Percentiles rank a stretch among this genome's conserved stretches.
Evolutionary conservation across 2,797 vertebrate genomes (phyloP).

Genomic region (Hippoglossus hippoglossus): DNA sequence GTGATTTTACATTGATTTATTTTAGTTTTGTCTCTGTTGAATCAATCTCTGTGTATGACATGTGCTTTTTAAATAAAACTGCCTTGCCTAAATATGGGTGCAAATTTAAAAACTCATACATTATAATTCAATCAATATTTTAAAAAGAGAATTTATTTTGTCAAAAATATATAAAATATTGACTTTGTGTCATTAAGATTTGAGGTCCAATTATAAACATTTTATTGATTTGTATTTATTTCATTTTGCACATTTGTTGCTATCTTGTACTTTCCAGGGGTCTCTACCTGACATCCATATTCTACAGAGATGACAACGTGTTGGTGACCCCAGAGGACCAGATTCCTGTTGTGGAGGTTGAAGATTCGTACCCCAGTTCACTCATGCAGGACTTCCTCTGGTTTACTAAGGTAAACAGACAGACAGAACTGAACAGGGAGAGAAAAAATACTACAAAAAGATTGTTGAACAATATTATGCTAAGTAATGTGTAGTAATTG

Average conservation of each 20-base stretch:
- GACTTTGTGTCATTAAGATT: background rate
- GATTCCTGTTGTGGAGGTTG: constrained; percentile 92
- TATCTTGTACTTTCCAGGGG: constrained; percentile 78
- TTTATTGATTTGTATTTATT: background rate
- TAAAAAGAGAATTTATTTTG: background rate
- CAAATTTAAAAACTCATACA: background rate
- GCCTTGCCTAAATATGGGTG: too few relatives aligned
- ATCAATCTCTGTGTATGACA: too few relatives aligned
- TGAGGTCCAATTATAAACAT: background rate
- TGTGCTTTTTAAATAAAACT: too few relatives aligned
- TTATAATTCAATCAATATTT: constrained; percentile 1
- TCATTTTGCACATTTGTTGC: too few relatives aligned
- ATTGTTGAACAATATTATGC: too few relatives aligned
- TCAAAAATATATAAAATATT: background rate
- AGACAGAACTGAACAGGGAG: background rate
- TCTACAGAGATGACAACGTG: constrained; percentile 92
- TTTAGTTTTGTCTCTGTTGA: too few relatives aligned
- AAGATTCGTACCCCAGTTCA: constrained; percentile 90
- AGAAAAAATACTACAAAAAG: background rate
- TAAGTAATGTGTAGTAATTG: background rate
- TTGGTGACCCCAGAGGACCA: constrained; percentile 93
- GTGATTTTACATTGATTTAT: too few relatives aligned
- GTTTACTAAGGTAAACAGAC: constrained; percentile 89
- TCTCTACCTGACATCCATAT: constrained; percentile 89
- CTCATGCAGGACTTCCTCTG: constrained; percentile 94